Base-by-base conservation (phyloP, 1,140 invertebrate genomes). In the Euura saliciscinereae region DNA sequence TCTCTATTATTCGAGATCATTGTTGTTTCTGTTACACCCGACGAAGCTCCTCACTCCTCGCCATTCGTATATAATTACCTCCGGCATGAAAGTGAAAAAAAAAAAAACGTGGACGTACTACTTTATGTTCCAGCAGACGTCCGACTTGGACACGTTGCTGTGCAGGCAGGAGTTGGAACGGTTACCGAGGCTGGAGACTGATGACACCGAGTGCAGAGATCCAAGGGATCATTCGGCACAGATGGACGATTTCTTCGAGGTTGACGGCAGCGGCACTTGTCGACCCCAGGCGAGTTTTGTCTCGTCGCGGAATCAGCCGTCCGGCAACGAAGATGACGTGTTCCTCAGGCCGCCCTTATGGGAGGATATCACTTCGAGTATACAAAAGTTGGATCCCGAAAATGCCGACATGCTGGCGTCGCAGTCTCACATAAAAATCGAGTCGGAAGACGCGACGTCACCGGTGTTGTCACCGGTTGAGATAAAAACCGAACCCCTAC, bases 351-450 rank as follows among this genome's bases (percentile, higher is more conserved):
- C 94, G 78, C 94, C 94, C 7, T 89, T 95, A 6, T 96, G 95
- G 95, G 95, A 96, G 85, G 95, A 96, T 87, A 96, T 96, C 82
- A 93, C 94, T 66, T 94, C 94, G 80, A 95, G 94, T 78, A 95
- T 96, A 83, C 92, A 95, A 78, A 96, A 95, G 84, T 92, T 96
- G 76, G 94, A 96, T 83, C 94, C 94, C 11, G 94, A 95, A 83
- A 95, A 95, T 82, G 93, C 94, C n/a, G 93, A 95, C 81, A 95
- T 96, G 93, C 87, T 96, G 75, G 93, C 91, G 59, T 83, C 83
- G 69, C 89, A 83, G 78, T 85, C 79, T 2, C 83, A 84, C 74
- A 92, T 95, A 73, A 95, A 95, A 82, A 88, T 94, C 79, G 93
- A 94, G 82, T 90, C 91, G 59, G 91, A 93, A 68, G 93, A 94